A percentile compares a stretch with the other conserved stretches of the same genome.
Evolutionary conservation across 2,797 vertebrate genomes (phyloP).

Genomic region (Gymnopithys bicolor): DNA sequence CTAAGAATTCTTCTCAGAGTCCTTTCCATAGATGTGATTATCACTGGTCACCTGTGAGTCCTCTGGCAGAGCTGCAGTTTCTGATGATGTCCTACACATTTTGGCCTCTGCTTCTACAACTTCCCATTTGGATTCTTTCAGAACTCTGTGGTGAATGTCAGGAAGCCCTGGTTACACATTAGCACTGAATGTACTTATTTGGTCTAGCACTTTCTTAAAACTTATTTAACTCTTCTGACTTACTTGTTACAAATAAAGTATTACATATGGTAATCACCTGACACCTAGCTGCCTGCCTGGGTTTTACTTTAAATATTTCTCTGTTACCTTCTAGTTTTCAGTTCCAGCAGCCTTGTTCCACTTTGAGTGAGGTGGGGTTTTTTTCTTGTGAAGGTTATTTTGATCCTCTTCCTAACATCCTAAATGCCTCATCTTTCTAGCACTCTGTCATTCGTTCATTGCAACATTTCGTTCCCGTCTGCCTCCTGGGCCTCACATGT

Average conservation of each 20-base stretch:
- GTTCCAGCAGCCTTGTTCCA: neutral
- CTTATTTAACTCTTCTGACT: no score
- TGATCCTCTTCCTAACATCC: neutral
- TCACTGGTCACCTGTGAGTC: neutral
- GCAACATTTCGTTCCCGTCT: neutral
- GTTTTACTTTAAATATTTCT: neutral
- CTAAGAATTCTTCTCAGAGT: neutral
- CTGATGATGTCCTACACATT: neutral
- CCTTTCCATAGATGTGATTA: neutral
- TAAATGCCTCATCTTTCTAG: neutral
- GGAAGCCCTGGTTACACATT: neutral
- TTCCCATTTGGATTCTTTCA: neutral
- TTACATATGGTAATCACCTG: neutral
- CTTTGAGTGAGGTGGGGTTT: neutral
- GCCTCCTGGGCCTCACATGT: rapidly evolving
- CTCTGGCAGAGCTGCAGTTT: neutral
- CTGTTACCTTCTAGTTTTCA: neutral
- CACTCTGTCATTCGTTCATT: neutral
- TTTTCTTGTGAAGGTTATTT: neutral
- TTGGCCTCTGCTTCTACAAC: neutral
- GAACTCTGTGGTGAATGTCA: neutral
- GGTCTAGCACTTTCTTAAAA: no score
- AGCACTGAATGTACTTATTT: neutral
- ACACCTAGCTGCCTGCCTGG: neutral
- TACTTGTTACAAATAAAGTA: neutral